phyloP scores from a whole-genome alignment of 2,888 invertebrate species.

The Macaria liturata region DNA sequence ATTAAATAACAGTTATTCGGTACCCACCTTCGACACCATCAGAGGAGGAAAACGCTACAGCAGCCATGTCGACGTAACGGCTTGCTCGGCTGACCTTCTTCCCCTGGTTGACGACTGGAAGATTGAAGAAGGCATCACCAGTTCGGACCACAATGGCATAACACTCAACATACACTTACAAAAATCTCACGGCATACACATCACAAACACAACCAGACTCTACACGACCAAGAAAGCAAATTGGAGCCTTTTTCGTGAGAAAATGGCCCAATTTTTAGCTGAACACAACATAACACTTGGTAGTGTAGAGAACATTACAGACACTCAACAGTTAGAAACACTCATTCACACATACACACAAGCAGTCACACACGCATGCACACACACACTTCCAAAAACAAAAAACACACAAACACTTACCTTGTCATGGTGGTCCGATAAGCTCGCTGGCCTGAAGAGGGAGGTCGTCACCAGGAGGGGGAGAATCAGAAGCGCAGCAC shows the following conservation, averaged over 20 bases:
- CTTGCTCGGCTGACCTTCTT: not conserved
- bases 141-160: not conserved
- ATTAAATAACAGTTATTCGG: too few species aligned
- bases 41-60: too few species aligned
- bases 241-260: not conserved
- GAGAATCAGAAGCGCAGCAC: slow-evolving; percentile 12
- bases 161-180: too few species aligned
- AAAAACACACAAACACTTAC: slow-evolving; percentile 1
- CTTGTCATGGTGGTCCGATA: slow-evolving; percentile 16
- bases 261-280: not conserved
- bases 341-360: slow-evolving; percentile 5
- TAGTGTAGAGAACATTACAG: not conserved
- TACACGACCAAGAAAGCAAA: too few species aligned
- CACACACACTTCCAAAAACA: not conserved
- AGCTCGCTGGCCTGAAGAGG: slow-evolving; percentile 2
- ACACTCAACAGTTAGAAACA: slow-evolving; percentile 4
- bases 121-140: not conserved
- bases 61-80: too few species aligned
- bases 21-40: too few species aligned
- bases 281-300: not conserved
- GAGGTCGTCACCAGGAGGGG: slow-evolving; percentile 1
- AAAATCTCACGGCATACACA: too few species aligned
- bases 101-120: not conserved
- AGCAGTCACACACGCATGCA: slow-evolving; percentile 2
- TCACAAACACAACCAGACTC: too few species aligned